These are phyloP conservation scores for Galemys pyrenaicus DNA, from an alignment of 2,113 vertebrate genomes.

Conservation along the genomic window DNA sequence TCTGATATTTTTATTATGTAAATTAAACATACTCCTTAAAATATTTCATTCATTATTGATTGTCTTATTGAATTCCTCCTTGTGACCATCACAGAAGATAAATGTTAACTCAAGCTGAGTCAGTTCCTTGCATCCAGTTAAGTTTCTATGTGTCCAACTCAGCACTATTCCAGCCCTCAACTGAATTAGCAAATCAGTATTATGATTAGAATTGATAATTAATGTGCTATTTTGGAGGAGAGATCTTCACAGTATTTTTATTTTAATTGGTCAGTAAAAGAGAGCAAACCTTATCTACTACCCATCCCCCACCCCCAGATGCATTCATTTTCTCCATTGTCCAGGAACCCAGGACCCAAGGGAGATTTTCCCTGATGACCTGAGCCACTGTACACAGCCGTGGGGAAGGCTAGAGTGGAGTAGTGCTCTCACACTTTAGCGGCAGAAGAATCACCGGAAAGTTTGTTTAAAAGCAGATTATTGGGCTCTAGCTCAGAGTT, in stretches of 20 bases:
- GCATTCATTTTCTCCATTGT: not conserved
- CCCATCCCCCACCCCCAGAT: not conserved
- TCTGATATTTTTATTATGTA: not conserved
- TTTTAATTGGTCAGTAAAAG: not conserved
- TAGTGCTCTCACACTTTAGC: not conserved
- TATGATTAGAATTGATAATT: not conserved
- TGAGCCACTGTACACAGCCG: not conserved
- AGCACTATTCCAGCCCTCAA: not conserved
- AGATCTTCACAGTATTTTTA: not conserved
- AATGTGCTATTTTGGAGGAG: not conserved
- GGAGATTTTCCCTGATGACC: not conserved
- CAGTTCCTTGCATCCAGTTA: not conserved
- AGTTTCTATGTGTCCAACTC: not conserved
- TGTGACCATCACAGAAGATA: not conserved
- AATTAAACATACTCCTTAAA: conserved; percentile 49
- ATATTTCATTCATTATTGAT: not conserved
- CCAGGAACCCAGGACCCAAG: not conserved
- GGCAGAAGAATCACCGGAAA: not conserved
- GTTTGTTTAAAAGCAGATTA: not conserved
- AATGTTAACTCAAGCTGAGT: not conserved
- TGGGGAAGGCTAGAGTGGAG: too few species aligned
- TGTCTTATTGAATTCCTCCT: conserved; percentile 23
- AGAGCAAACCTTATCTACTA: not conserved
- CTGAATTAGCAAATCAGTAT: conserved; percentile 7
- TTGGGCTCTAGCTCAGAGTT: not conserved